Evolutionary conservation across 2,797 vertebrate species (phyloP), one percentile per base, ranked within the genome.

Genomic region (Todus mexicanus): DNA sequence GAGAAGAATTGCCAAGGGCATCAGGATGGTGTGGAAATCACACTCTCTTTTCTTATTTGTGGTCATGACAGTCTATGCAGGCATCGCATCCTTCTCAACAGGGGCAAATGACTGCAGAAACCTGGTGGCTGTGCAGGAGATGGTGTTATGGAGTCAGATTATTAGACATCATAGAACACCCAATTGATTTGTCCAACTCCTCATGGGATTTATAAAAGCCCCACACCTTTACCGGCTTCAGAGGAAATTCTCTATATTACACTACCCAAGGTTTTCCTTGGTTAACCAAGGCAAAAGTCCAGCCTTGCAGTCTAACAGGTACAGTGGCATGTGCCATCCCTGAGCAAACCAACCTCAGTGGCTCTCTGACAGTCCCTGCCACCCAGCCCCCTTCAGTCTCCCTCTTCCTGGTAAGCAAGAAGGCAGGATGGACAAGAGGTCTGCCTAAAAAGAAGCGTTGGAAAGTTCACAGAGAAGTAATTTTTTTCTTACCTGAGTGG

Each of bases 21-120:
- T 3, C 11, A 7, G n/a, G 10, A 9, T 1, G 43, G 38, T 6
- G 22, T 5, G 38, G 64, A n/a, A 53, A 65, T 53, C 42, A 25
- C 23, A 0, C 20, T 29, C 5, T 20, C 21, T 31, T 29, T 35
- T 50, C 48, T 47, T 31, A 0, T 8, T 37, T 4, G 0, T 15
- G 6, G 47, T 23, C 61, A 12, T 29, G 40, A 4, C n/a, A 21
- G 27, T 14, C 51, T 38, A 0, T 17, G 29, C 23, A 68, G 45
- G 40, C 25, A 47, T 42, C 4, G 7, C 59, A 37, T 43, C 27
- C 42, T 77, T 83, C 73, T 53, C 63, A 23, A 0, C 6, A 10
- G 37, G 19, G 19, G 29, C 17, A 16, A 57, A 61, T 9, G 38
- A 23, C 40, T 56, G 33, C 70, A 75, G 53, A 72, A 81, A 33